These are phyloP conservation scores for Creontiades dilutus DNA, from an alignment of 2,888 invertebrate species.

Conservation along the genomic window DNA sequence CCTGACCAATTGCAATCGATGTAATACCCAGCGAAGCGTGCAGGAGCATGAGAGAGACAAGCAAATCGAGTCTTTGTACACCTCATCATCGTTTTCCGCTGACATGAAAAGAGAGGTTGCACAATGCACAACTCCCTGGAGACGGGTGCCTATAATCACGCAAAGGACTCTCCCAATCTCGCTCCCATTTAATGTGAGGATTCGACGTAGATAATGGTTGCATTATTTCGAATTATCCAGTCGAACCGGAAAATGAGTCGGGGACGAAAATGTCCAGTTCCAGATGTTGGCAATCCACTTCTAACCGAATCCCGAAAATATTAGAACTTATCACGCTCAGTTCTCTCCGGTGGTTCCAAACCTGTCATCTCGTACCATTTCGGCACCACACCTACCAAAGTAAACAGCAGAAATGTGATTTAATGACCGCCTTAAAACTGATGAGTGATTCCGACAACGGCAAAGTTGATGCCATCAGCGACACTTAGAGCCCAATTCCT, in stretches of 20 bases:
- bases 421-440: background rate
- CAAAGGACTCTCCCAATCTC: conserved; percentile 4
- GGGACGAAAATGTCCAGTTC: background rate
- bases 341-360: background rate
- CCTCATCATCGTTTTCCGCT: background rate
- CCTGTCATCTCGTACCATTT: background rate
- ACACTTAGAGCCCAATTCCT: too few relatives aligned
- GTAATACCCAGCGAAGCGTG: background rate
- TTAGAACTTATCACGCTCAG: background rate
- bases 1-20: background rate
- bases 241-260: background rate
- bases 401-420: background rate
- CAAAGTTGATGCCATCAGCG: too few relatives aligned
- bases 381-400: background rate
- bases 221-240: background rate
- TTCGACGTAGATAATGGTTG: background rate
- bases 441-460: background rate
- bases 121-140: background rate
- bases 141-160: conserved; percentile 16
- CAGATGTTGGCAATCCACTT: background rate
- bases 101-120: background rate
- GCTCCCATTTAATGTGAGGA: background rate
- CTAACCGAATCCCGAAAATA: background rate
- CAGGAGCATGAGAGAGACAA: background rate
- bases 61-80: background rate